phyloP scores from a whole-genome alignment of 2,888 invertebrate genomes.

The Caenorhabditis sinica region DNA sequence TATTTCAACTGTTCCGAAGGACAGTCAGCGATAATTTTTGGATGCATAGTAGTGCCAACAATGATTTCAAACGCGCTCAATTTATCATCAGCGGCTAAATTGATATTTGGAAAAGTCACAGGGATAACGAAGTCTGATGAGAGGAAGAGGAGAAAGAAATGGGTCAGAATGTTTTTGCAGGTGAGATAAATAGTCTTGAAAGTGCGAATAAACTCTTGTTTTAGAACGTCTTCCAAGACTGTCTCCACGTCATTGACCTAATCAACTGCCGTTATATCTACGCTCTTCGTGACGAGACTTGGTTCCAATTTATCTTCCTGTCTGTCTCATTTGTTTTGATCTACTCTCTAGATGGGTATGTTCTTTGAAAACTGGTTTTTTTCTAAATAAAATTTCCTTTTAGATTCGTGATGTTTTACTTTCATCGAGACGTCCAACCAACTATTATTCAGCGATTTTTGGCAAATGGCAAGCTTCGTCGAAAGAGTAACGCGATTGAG shows the following conservation, averaged over 20 bases:
- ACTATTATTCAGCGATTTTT: conserved; percentile 6
- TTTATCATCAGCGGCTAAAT: conserved; percentile 26
- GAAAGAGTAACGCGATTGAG: conserved; percentile 37
- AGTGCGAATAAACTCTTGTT: not conserved
- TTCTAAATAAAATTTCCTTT: not conserved
- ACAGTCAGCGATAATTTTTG: conserved; percentile 34
- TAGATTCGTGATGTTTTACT: conserved; percentile 49
- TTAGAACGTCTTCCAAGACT: conserved; percentile 52
- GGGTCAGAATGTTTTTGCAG: conserved; percentile 36
- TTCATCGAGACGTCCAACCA: conserved; percentile 47
- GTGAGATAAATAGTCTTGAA: not conserved
- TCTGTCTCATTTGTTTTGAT: conserved; percentile 40
- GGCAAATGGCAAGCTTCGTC: conserved; percentile 1
- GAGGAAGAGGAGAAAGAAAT: conserved; percentile 18
- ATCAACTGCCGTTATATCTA: conserved; percentile 45
- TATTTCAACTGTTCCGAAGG: conserved; percentile 5
- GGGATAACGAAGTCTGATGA: conserved; percentile 46
- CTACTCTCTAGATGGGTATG: conserved; percentile 45
- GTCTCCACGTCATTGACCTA: conserved; percentile 38
- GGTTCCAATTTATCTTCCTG: conserved; percentile 50
- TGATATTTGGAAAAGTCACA: conserved; percentile 38
- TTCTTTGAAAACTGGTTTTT: not conserved
- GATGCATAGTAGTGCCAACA: conserved; percentile 29
- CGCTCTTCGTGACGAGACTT: conserved; percentile 21
- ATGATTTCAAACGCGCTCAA: conserved; percentile 29